Evolutionary conservation across 2,797 vertebrate genomes (phyloP).

Genomic region (Heterohyrax brucei): DNA sequence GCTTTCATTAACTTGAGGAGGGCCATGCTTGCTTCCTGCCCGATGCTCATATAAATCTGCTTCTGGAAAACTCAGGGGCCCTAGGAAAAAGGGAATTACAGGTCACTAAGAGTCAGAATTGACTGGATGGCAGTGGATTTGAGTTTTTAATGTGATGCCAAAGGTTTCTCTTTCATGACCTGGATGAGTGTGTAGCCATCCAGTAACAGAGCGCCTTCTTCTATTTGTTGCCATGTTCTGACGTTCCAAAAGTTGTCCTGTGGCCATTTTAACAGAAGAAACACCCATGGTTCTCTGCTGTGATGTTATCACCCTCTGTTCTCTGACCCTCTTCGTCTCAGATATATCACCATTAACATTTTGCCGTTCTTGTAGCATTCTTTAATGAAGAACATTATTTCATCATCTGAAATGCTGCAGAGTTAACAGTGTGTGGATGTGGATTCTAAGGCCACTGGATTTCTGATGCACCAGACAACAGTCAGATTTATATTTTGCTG

Average conservation of each 20-base stretch:
- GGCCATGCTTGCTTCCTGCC: not conserved
- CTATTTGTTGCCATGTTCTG: not conserved
- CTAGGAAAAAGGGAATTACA: not conserved
- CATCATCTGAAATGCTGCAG: constrained; percentile 43
- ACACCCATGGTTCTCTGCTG: not conserved
- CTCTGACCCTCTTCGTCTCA: not conserved
- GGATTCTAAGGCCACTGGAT: constrained; percentile 66
- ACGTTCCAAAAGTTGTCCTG: not conserved
- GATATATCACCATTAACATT: constrained; percentile 24
- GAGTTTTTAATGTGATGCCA: no score
- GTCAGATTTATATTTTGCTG: constrained; percentile 77
- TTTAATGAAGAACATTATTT: constrained; percentile 75
- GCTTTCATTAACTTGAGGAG: constrained; percentile 32
- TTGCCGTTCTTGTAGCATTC: not conserved
- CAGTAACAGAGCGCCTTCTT: not conserved
- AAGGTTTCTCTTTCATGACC: not conserved
- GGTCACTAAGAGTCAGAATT: not conserved
- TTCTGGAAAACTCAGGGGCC: constrained; percentile 16
- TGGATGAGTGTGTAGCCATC: not conserved
- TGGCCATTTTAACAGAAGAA: constrained; percentile 25
- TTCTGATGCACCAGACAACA: constrained; percentile 80
- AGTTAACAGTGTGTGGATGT: constrained; percentile 55
- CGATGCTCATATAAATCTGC: not conserved
- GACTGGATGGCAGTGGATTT: no score
- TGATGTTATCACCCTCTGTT: not conserved